Evolutionary conservation across 35 echinoderm and acorn worm genomes (phyloP).

Genomic region (Ophioderma brevispina): DNA sequence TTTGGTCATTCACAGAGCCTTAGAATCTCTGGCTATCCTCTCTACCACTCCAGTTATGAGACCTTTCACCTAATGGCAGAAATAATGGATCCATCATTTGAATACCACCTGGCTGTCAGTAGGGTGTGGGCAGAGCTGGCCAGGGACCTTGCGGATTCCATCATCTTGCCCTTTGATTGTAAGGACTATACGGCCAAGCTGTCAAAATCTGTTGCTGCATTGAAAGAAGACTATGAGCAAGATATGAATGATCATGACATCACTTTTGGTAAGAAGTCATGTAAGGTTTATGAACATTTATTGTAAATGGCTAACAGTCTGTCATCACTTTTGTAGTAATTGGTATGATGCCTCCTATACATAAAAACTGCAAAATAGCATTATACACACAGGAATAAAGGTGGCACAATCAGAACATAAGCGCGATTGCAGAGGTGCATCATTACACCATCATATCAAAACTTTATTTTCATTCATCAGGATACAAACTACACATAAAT

Average conservation of each 20-base stretch:
- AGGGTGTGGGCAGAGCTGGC: constrained; percentile 81
- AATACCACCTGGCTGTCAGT: constrained; percentile 64
- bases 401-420: too few relatives aligned
- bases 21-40: constrained; percentile 71
- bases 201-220: constrained; percentile 24
- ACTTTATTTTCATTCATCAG: too few relatives aligned
- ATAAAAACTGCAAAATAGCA: too few relatives aligned
- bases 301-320: too few relatives aligned
- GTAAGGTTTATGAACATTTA: too few relatives aligned
- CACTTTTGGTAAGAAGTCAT: constrained; percentile 87
- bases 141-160: constrained; percentile 64
- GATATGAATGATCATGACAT: constrained; percentile 57
- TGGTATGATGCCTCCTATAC: too few relatives aligned
- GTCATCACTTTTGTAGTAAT: too few relatives aligned
- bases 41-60: constrained; percentile 93
- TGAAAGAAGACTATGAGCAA: constrained; percentile 58
- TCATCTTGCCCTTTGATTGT: constrained; percentile 76
- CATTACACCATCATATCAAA: too few relatives aligned
- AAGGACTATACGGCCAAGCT: constrained; percentile 59
- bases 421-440: too few relatives aligned
- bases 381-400: too few relatives aligned
- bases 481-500: too few relatives aligned
- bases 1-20: constrained; percentile 8
- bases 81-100: constrained; percentile 74
- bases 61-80: constrained; percentile 82